Evolutionary conservation across 1,140 invertebrate genomes (phyloP).

Genomic region (Brachionus plicatilis): DNA sequence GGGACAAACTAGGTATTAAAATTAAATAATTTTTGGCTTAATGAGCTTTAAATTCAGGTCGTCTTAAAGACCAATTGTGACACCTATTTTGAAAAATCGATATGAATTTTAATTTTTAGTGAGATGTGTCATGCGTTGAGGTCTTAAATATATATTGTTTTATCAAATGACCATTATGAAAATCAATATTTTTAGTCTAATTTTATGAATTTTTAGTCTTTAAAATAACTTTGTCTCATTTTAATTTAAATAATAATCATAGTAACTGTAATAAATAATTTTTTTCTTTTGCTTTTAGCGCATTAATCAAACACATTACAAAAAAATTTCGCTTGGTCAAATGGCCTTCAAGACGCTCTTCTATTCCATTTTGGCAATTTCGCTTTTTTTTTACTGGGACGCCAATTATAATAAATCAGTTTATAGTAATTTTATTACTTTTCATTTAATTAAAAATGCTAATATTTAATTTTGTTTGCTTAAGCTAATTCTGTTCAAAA

Average conservation of each 20-base stretch:
- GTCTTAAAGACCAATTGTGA: no score
- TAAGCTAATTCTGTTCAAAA: constrained; percentile 23
- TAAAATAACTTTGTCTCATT: neutral
- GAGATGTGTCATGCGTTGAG: neutral
- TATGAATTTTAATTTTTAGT: neutral
- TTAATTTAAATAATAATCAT: neutral
- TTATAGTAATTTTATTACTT: neutral
- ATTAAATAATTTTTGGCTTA: neutral
- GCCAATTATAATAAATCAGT: constrained; percentile 15
- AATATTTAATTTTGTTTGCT: neutral
- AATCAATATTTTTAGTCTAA: neutral
- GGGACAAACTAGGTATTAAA: neutral
- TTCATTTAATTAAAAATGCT: neutral
- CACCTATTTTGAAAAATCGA: no score
- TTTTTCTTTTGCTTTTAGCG: neutral
- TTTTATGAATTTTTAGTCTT: neutral
- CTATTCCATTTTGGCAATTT: neutral
- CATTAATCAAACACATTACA: neutral
- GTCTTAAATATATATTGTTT: neutral
- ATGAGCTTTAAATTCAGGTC: neutral
- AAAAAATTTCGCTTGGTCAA: neutral
- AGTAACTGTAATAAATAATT: neutral
- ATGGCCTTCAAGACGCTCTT: constrained; percentile 2
- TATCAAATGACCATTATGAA: neutral
- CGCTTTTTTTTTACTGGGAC: constrained; percentile 25